Evolutionary conservation across 1,140 invertebrate genomes (phyloP).

Genomic region (Bacillus rossius): DNA sequence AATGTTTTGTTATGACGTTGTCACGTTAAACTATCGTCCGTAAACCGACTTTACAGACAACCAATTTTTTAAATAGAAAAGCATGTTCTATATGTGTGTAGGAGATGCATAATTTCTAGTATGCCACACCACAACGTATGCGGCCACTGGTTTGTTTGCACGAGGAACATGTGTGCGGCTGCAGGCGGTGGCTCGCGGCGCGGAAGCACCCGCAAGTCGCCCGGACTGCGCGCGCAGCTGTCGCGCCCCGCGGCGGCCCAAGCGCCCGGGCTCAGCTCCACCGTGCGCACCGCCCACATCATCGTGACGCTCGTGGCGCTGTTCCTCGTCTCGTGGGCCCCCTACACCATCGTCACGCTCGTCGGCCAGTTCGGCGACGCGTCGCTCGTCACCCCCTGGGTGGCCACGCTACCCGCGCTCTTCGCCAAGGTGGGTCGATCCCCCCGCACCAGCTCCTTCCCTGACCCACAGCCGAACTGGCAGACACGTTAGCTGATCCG

Average conservation of each 20-base stretch:
- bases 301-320: conserved; percentile 44
- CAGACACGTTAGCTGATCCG: too few species aligned
- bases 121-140: too few species aligned
- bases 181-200: neutral
- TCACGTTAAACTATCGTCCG: too few species aligned
- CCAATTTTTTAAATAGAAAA: too few species aligned
- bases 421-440: conserved; percentile 47
- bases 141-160: too few species aligned
- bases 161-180: too few species aligned
- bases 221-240: neutral
- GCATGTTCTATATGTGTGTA: too few species aligned
- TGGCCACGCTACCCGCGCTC: conserved; percentile 39
- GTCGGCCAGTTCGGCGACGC: conserved; percentile 45
- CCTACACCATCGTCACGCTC: conserved; percentile 48
- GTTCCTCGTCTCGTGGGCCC: conserved; percentile 47
- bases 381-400: conserved; percentile 34
- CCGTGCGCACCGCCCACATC: conserved; percentile 43
- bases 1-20: too few species aligned
- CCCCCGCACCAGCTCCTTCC: too few species aligned
- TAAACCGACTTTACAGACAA: too few species aligned
- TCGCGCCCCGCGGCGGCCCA: conserved; percentile 9
- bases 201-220: neutral
- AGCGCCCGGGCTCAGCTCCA: conserved; percentile 20
- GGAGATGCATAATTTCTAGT: too few species aligned
- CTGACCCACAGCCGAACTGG: too few species aligned